Conservation (phyloP, 1,140 invertebrate species). For the Drosophila willistoni region DNA sequence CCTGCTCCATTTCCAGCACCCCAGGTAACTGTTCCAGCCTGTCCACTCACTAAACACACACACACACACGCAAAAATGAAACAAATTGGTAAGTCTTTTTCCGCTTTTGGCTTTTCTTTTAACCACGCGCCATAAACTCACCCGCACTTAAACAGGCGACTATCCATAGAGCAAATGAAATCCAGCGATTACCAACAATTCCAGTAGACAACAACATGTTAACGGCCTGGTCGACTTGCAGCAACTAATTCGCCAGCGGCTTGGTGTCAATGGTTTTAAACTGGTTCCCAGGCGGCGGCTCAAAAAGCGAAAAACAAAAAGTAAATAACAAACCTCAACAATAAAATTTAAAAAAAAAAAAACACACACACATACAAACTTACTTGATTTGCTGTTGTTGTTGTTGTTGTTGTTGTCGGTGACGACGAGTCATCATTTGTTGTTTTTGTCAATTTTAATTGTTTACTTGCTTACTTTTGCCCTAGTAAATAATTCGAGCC, state of each 20-base stretch:
- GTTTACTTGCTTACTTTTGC: slow-evolving; percentile 47
- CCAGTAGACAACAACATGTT: slow-evolving; percentile 55
- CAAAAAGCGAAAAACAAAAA: slow-evolving; percentile 19
- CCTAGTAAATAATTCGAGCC: neutral
- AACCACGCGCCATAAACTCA: slow-evolving; percentile 32
- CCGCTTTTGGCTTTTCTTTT: too few species aligned
- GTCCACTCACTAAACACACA: slow-evolving; percentile 49
- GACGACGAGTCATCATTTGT: slow-evolving; percentile 48
- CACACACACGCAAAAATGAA: slow-evolving; percentile 39
- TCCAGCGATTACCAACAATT: slow-evolving; percentile 19
- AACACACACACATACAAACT: neutral
- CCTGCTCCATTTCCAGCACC: slow-evolving; percentile 43
- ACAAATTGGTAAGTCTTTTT: neutral
- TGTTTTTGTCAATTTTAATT: slow-evolving; percentile 60
- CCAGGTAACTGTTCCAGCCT: slow-evolving; percentile 48
- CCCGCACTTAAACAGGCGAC: slow-evolving; percentile 42
- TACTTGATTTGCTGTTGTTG: slow-evolving; percentile 11
- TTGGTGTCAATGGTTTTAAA: slow-evolving; percentile 66
- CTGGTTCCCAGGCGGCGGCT: slow-evolving; percentile 49
- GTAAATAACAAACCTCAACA: neutral
- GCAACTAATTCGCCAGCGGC: slow-evolving; percentile 64
- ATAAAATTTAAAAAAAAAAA: neutral
- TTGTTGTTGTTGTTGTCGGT: slow-evolving; percentile 29
- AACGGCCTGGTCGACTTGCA: slow-evolving; percentile 39
- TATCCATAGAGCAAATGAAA: slow-evolving; percentile 19